Evolutionary conservation across 2,888 invertebrate species (phyloP), one percentile per base, ranked within the genome.

Genomic region (Hypena proboscidalis): DNA sequence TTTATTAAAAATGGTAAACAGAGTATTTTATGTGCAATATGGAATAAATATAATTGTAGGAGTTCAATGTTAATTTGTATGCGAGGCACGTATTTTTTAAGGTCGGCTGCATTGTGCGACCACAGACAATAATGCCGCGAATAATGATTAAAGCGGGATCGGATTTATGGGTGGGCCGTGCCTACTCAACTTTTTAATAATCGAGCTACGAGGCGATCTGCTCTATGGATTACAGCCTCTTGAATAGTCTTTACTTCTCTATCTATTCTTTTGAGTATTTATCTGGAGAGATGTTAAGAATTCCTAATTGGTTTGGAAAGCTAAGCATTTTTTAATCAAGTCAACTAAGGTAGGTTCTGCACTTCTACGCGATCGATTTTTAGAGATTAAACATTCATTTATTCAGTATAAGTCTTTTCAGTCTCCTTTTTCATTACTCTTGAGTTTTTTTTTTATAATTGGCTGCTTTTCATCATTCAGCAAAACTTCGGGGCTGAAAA

Each of bases 81-180:
- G 41, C 50, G 10, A 11, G 32, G 23, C 43, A 30, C 34, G 49
- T 58, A 41, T 44, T 45, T 34, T n/a, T 38, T 41, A 39, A 51
- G 31, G 46, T 23, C 31, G 32, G 23, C 30, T 60, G 58, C 45
- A 58, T 49, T 60, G 39, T 44, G 35, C 45, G 26, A 10, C 22
- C 37, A 38, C 48, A 47, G 39, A 44, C 39, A 44, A 48, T 31
- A 15, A 22, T 43, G 32, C 39, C 36, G 37, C 26, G 43, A 52
- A 51, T 45, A 49, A 49, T 63, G 41, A 57, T 60, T 49, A 47
- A 53, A 64, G 47, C 27, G 35, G 40, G 39, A 52, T 45, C 47
- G 27, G 43, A 60, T 65, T 58, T 54, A 54, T 54, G 17, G 34
- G 38, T 34, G 34, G 25, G 15, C 38, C 47, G 45, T 36, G 64